Evolutionary conservation across 2,888 invertebrate species (phyloP), one percentile per base, ranked within the genome.

Genomic region (Tenthredo notha): DNA sequence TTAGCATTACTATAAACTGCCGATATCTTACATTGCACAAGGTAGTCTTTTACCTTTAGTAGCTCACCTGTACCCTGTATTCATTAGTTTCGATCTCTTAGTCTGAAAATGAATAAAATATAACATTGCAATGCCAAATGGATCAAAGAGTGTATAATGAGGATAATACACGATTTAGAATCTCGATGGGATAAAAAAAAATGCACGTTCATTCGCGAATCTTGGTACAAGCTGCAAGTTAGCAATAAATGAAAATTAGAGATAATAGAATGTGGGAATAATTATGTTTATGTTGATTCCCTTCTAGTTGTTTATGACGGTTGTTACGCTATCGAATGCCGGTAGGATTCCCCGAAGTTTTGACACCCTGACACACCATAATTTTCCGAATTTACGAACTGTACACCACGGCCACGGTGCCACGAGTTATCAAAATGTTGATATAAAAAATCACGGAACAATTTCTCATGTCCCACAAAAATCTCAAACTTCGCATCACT

Each of bases 391-490:
- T 87, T 90, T 90, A 25, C 90, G 88, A 37, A 86, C 90, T 3
- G 87, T 91, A 37, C 88, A 92, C 87, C 92, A 92, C 61, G 91
- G 92, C 0, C 88, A 92, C 70, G 92, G 91, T 54, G 92, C 92
- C 3, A 92, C 91, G 29, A 92, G 92, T 85, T 93, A 92, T 88
- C 92, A 92, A 84, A 91, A 92, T 58, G 90, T 92, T 21, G 88
- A 91, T 10, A 86, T 91, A 15, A 86, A 92, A 80, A 91, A 90
- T 87, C 89, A 90, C 54, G 88, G 87, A 15, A 88, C 89, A 1
- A 88, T 90, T 40, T 89, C 90, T 29, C 4, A 33, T 33, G 86
- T 91, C 84, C 89, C 89, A 0, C 86, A 85, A 2, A 85, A 89
- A 40, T 86, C 87, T 3, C 87, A 85, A 61, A 47, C 67, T 7